These are phyloP conservation scores for Mylabris sibirica DNA, from an alignment of 2,888 invertebrate genomes.

Conservation along the genomic window DNA sequence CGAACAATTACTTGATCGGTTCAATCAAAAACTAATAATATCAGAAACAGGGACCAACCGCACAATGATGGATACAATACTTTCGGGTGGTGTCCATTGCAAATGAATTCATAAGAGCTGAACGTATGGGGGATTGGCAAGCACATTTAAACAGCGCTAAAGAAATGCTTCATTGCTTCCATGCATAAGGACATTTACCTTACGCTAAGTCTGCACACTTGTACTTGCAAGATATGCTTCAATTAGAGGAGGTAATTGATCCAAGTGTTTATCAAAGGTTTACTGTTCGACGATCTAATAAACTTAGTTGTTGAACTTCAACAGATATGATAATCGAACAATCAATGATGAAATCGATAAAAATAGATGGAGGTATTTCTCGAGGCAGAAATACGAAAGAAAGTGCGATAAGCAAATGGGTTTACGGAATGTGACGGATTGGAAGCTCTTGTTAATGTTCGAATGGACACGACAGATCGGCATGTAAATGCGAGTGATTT, in stretches of 20 bases:
- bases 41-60: constrained; percentile 52
- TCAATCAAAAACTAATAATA: constrained; percentile 46
- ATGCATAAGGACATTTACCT: constrained; percentile 45
- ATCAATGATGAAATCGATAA: too few relatives aligned
- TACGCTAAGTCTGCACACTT: too few relatives aligned
- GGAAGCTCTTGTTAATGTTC: constrained; percentile 49
- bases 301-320: constrained; percentile 56
- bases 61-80: constrained; percentile 52
- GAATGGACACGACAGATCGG: constrained; percentile 44
- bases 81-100: constrained; percentile 53
- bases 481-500: constrained; percentile 56
- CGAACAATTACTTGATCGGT: constrained; percentile 46
- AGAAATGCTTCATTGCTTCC: constrained; percentile 55
- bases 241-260: constrained; percentile 35
- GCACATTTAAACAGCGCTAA: constrained; percentile 52
- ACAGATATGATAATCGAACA: constrained; percentile 56
- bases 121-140: constrained; percentile 56
- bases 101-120: constrained; percentile 56
- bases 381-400: constrained; percentile 56
- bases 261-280: constrained; percentile 48
- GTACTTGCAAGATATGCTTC: too few relatives aligned
- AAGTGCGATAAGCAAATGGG: constrained; percentile 56
- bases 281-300: constrained; percentile 53
- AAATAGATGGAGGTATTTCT: constrained; percentile 57
- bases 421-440: constrained; percentile 49